Evolutionary conservation across 1,140 invertebrate genomes (phyloP).

Genomic region (Magallana ariakensis): DNA sequence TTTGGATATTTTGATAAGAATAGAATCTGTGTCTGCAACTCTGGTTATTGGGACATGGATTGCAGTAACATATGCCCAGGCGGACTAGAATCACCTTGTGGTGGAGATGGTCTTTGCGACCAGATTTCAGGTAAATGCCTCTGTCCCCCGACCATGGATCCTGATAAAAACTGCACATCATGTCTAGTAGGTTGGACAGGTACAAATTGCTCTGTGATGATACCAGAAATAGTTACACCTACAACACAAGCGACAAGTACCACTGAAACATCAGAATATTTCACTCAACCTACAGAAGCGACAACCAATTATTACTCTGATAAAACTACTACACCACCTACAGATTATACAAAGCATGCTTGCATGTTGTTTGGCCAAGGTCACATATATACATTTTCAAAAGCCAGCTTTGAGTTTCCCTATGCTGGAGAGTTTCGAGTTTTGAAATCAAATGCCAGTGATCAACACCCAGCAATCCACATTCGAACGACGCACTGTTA

Average conservation of each 20-base stretch:
- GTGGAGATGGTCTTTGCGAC: conserved; percentile 61
- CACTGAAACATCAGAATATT: not conserved
- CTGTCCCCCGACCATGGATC: conserved; percentile 56
- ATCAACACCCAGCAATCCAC: conserved; percentile 47
- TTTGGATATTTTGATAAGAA: conserved; percentile 55
- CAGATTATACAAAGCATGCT: too few relatives aligned
- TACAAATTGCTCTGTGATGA: conserved; percentile 52
- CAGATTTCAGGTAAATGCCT: conserved; percentile 54
- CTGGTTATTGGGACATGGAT: conserved; percentile 63
- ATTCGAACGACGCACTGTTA: conserved; percentile 53
- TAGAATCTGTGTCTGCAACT: conserved; percentile 58
- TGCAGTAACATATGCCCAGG: conserved; percentile 64
- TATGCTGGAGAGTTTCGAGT: conserved; percentile 56
- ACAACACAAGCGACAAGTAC: not conserved
- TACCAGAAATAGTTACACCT: not conserved
- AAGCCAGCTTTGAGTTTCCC: conserved; percentile 48
- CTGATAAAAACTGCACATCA: conserved; percentile 54
- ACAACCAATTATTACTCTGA: not conserved
- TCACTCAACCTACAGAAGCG: not conserved
- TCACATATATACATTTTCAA: conserved; percentile 54
- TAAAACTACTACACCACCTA: too few relatives aligned
- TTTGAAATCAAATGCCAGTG: conserved; percentile 17
- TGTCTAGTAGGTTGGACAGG: conserved; percentile 64
- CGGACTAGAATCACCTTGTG: conserved; percentile 56
- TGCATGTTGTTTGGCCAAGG: conserved; percentile 43